Evolutionary conservation across 2,797 vertebrate species (phyloP).

Genomic region (Fringilla coelebs): DNA sequence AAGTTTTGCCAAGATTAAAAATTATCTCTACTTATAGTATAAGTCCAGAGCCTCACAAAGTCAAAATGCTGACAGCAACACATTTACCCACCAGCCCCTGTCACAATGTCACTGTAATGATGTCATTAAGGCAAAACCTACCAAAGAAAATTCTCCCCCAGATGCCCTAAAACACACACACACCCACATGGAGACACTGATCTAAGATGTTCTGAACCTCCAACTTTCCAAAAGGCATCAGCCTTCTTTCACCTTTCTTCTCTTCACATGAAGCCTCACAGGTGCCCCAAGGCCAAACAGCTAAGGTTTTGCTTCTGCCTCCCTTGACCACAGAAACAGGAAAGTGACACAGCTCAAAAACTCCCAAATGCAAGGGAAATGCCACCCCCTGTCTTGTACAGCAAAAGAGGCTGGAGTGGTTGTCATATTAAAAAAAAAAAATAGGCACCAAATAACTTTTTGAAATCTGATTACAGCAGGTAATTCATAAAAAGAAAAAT

Average conservation of each 20-base stretch:
- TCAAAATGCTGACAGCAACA: accelerated
- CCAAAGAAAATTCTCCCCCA: background rate
- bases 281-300: background rate
- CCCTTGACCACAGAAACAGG: background rate
- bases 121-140: background rate
- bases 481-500: background rate
- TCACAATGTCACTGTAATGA: background rate
- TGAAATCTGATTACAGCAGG: background rate
- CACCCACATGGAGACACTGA: background rate
- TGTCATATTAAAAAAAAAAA: background rate
- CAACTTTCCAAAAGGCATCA: background rate
- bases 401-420: background rate
- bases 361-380: background rate
- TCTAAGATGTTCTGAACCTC: background rate
- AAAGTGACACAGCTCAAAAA: background rate
- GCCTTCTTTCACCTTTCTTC: background rate
- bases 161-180: background rate
- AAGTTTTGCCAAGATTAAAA: background rate
- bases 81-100: background rate
- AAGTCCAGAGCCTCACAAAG: background rate
- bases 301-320: background rate
- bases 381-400: background rate
- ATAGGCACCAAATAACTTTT: background rate
- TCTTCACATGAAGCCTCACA: accelerated
- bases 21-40: background rate